Percentiles rank a stretch among this genome's conserved stretches.
Conservation (phyloP, 1,140 invertebrate species). For the Listronotus oregonensis region DNA sequence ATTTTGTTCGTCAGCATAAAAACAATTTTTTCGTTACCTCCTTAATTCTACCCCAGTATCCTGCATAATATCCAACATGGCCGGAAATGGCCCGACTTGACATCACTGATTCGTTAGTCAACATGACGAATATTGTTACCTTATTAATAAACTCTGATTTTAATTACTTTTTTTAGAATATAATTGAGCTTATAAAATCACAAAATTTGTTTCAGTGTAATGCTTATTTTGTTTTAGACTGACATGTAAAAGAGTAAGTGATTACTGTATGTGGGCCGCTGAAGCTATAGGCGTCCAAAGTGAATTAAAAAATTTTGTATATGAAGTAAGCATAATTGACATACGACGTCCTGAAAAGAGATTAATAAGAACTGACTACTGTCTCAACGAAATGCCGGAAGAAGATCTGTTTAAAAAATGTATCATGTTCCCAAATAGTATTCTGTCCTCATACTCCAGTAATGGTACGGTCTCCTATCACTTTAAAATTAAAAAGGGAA, state of each 20-base stretch:
- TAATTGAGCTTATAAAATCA: not conserved
- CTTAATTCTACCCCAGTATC: too few species aligned
- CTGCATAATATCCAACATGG: too few species aligned
- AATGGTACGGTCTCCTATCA: conserved; percentile 44
- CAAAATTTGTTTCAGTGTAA: conserved; percentile 19
- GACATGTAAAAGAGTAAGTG: conserved; percentile 40
- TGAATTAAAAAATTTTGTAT: conserved; percentile 41
- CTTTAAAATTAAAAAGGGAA: conserved; percentile 37
- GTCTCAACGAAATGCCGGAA: conserved; percentile 43
- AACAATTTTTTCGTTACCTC: too few species aligned
- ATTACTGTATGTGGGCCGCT: conserved; percentile 46
- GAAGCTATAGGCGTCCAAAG: conserved; percentile 42
- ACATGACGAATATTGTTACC: too few species aligned
- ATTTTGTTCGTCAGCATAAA: too few species aligned
- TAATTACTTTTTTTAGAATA: too few species aligned
- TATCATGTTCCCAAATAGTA: conserved; percentile 44
- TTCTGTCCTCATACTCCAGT: conserved; percentile 42
- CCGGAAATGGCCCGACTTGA: too few species aligned
- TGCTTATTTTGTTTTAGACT: conserved; percentile 26
- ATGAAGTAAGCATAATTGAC: conserved; percentile 45
- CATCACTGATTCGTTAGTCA: too few species aligned
- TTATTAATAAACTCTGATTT: too few species aligned
- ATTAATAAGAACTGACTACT: conserved; percentile 44
- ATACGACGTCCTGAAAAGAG: conserved; percentile 42
- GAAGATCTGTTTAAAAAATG: conserved; percentile 47